These are phyloP conservation scores for Pollicipes pollicipes DNA, from an alignment of 1,140 invertebrate species.

Conservation along the genomic window DNA sequence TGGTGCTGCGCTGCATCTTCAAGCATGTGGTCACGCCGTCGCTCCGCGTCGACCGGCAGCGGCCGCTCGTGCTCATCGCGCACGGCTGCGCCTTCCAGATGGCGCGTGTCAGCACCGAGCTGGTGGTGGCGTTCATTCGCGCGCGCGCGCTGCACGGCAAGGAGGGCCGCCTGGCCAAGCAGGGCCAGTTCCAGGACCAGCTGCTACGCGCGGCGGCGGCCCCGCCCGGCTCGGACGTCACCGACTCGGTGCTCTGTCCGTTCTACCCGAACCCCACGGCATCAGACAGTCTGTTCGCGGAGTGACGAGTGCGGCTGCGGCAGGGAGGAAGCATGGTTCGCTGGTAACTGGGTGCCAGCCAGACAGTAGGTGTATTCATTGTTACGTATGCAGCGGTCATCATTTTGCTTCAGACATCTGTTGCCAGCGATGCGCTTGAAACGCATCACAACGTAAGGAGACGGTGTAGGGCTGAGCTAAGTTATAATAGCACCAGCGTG, in stretches of 20 bases:
- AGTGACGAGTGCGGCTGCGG: background rate
- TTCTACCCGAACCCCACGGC: background rate
- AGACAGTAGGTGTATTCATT: too few species aligned
- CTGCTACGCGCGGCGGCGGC: slow-evolving; percentile 33
- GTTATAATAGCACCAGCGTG: too few species aligned
- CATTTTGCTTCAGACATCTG: too few species aligned
- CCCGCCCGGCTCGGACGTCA: slow-evolving; percentile 19
- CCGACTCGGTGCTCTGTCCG: slow-evolving; percentile 18
- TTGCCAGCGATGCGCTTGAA: too few species aligned
- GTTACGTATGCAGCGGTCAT: too few species aligned
- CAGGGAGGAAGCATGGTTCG: too few species aligned
- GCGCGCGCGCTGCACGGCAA: slow-evolving; percentile 43
- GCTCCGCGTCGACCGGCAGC: slow-evolving; percentile 30
- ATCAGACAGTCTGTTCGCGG: background rate
- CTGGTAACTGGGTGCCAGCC: too few species aligned
- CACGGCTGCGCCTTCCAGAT: slow-evolving; percentile 60
- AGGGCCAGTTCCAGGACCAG: slow-evolving; percentile 41
- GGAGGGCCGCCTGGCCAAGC: slow-evolving; percentile 32
- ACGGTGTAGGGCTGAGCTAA: too few species aligned
- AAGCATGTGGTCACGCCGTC: slow-evolving; percentile 65
- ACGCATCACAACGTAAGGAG: too few species aligned
- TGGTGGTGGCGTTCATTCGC: slow-evolving; percentile 43
- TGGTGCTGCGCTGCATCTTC: slow-evolving; percentile 51
- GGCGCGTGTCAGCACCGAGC: slow-evolving; percentile 40
- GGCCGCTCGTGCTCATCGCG: slow-evolving; percentile 50